Evolutionary conservation across 2,888 invertebrate genomes (phyloP), one percentile per base, ranked within the genome.

Genomic region (Scaptomyza tumidula): DNA sequence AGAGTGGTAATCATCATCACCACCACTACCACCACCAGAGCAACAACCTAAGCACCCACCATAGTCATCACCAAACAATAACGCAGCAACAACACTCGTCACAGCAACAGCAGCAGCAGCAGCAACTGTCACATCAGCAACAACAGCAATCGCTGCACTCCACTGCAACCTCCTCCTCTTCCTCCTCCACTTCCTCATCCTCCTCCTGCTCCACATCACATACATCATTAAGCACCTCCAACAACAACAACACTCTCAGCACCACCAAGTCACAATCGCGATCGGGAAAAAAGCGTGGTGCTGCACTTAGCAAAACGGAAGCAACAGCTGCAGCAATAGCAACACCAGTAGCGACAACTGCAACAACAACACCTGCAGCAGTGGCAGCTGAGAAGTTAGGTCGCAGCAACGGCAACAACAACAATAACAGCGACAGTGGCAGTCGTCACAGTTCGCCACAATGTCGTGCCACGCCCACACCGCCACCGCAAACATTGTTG

Each of bases 251-350:
- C 35, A 35, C 49, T 10, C 35, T 35, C 13, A 75, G 13, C 35
- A 64, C 83, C 75, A 72, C 43, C 52, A 80, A 78, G 31, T 62
- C 80, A 3, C 90, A 81, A 53, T 91, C 91, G 7, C 88, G 92
- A 39, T 91, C 91, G 46, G 91, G 91, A 49, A 92, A 92, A 70
- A 92, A 91, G 58, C 89, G 92, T n/a, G 90, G 90, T 13, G 90
- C 92, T 37, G 89, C 90, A 0, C 53, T 69, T 1, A 78, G 46
- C 43, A 86, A 86, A 62, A 71, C 72, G 35, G 80, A 72, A 43
- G 50, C 65, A 46, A 43, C 80, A 29, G n/a, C 66, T 7, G 56
- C 65, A 1, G 27, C 65, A 0, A 10, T 67, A 9, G 6, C 68
- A 35, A 10, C 64, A 43, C 29, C 65, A 0, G 13, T 71, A 9